Evolutionary conservation across 2,797 vertebrate species (phyloP), one percentile per base, ranked within the genome.

Genomic region (Cossypha niveicapilla): DNA sequence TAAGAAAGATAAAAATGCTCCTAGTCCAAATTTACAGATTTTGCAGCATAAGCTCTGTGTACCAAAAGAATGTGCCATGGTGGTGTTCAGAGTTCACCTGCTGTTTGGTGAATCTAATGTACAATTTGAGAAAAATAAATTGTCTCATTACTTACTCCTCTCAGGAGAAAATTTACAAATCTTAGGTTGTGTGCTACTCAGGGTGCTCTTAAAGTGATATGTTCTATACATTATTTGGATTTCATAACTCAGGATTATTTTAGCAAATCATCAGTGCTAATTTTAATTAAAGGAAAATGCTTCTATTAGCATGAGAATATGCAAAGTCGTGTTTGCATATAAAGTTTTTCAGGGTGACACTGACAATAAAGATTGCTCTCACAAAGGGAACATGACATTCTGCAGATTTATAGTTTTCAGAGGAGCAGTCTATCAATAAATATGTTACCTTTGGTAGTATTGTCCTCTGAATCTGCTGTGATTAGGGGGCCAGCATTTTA

Each of bases 161-260:
- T 86, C n/a, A 9, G 62, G 61, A 80, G 56, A 77, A 91, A 65
- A 81, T 54, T 92, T 88, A 51, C 28, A 84, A 18, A 78, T 83
- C 39, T 83, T 77, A 63, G 54, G 30, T 22, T 91, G 14, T 68
- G 25, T 81, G 53, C 77, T 92, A 45, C 78, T 86, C 34, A 32
- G 28, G 23, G 13, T 83, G 34, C 73, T 95, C n/a, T 68, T 75
- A 90, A 93, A 80, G 66, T 83, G 53, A 2, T 57, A 72, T 45
- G 41, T 91, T 91, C 91, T 75, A 72, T 68, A 72, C 65, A 68
- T 88, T 75, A 87, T 87, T 90, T 92, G 72, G 58, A 80, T 93
- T 94, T 72, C 39, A 23, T 60, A 92, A 86, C 54, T 91, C 41
- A 56, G 13, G 44, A 56, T 71, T 89, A 44, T 73, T 80, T 80